phyloP scores from a whole-genome alignment of 1,140 invertebrate species.

The Protaetia brevitarsis region DNA sequence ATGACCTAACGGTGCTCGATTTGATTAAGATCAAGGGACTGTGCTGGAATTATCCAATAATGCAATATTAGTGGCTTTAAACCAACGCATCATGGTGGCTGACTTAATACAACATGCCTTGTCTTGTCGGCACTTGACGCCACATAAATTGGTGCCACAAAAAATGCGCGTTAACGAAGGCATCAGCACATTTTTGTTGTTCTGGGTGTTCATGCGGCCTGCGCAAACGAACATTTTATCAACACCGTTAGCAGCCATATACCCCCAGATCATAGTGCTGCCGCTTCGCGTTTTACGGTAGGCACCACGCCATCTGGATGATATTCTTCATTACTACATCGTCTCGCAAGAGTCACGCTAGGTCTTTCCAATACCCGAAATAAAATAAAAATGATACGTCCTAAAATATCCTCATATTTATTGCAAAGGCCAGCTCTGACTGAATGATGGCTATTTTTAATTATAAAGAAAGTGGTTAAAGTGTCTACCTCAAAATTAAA shows the following conservation, averaged over 20 bases:
- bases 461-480: background rate
- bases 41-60: background rate
- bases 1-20: background rate
- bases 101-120: background rate
- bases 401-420: too few species aligned
- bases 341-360: background rate
- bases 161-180: background rate
- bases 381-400: too few species aligned
- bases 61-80: background rate
- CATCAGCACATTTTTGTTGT: background rate
- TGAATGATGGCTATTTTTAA: background rate
- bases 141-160: background rate
- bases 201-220: background rate
- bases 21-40: background rate
- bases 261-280: conserved; percentile 5
- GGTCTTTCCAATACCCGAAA: background rate
- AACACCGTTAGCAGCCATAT: background rate
- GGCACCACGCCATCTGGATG: background rate
- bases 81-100: background rate
- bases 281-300: background rate
- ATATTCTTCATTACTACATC: too few species aligned
- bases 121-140: background rate
- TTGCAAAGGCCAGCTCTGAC: background rate
- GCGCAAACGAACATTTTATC: background rate
- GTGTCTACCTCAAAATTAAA: background rate